These are phyloP conservation scores for Caenorhabditis sulstoni DNA, from an alignment of 2,888 invertebrate species.

Conservation along the genomic window DNA sequence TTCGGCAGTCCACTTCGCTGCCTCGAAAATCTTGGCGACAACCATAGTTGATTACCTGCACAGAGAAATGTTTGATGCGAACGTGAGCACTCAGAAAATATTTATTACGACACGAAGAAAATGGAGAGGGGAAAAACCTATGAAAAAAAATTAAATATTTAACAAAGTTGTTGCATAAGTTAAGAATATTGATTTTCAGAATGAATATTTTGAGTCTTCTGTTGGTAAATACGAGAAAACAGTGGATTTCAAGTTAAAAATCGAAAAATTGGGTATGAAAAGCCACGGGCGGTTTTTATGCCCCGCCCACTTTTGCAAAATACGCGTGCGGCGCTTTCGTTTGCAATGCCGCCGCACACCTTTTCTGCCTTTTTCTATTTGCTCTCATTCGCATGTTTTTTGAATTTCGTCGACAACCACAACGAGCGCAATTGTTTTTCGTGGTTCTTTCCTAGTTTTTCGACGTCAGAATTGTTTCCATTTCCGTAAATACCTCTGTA, in stretches of 20 bases:
- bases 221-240: slow-evolving; percentile 1
- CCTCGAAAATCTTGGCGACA: slow-evolving; percentile 72
- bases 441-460: slow-evolving; percentile 5
- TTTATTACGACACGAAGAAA: slow-evolving; percentile 1
- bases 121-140: too few species aligned
- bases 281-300: slow-evolving; percentile 48
- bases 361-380: slow-evolving; percentile 1
- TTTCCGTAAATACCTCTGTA: too few species aligned
- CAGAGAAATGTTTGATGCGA: background rate
- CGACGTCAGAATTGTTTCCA: background rate
- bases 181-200: too few species aligned
- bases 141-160: too few species aligned
- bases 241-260: slow-evolving; percentile 14
- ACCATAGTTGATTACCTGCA: slow-evolving; percentile 70
- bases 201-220: background rate
- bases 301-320: slow-evolving; percentile 43
- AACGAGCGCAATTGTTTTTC: background rate
- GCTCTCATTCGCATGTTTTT: background rate
- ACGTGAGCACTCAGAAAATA: background rate
- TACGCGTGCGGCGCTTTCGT: slow-evolving; percentile 7
- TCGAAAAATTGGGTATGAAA: slow-evolving; percentile 23
- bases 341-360: slow-evolving; percentile 29
- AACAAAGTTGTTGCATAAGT: too few species aligned
- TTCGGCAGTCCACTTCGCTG: slow-evolving; percentile 76
- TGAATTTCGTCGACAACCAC: background rate